phyloP scores from a whole-genome alignment of 2,888 invertebrate genomes.

The Caenorhabditis auriculariae region DNA sequence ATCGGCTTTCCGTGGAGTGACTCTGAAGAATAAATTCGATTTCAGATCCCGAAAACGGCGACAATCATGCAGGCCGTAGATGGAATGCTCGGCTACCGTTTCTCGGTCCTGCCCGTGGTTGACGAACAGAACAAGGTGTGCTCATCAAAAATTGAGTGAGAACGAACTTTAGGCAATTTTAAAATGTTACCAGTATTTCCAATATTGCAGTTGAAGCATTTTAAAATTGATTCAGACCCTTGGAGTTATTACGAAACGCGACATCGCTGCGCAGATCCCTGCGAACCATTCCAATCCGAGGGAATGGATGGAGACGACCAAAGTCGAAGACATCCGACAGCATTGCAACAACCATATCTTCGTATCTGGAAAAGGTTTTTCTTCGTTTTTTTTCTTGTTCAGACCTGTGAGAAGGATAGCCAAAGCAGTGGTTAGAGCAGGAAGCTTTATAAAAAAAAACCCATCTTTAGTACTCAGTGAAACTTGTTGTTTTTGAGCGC shows the following conservation, averaged over 20 bases:
- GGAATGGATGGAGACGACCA: slow-evolving; percentile 14
- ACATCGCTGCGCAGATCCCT: slow-evolving; percentile 21
- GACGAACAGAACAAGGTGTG: slow-evolving; percentile 17
- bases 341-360: slow-evolving; percentile 11
- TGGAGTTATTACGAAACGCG: slow-evolving; percentile 23
- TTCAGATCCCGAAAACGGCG: slow-evolving; percentile 5
- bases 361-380: too few species aligned
- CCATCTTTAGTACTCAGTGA: too few species aligned
- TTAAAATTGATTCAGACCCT: slow-evolving; percentile 17
- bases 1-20: not conserved
- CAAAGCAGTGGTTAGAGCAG: too few species aligned
- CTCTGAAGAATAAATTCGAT: not conserved
- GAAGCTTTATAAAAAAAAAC: too few species aligned
- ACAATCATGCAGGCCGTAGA: slow-evolving; percentile 28
- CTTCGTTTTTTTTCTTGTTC: too few species aligned
- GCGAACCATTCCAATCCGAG: not conserved
- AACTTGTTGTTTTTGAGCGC: too few species aligned
- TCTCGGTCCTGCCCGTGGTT: slow-evolving; percentile 39
- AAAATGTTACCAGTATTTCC: too few species aligned
- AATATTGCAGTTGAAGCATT: too few species aligned
- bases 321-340: slow-evolving; percentile 13
- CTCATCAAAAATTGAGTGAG: too few species aligned
- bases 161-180: too few species aligned
- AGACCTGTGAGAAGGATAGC: too few species aligned
- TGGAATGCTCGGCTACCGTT: slow-evolving; percentile 35